Evolutionary conservation across 2,888 invertebrate species (phyloP), one percentile per base, ranked within the genome.

Genomic region (Ectobius pallidus): DNA sequence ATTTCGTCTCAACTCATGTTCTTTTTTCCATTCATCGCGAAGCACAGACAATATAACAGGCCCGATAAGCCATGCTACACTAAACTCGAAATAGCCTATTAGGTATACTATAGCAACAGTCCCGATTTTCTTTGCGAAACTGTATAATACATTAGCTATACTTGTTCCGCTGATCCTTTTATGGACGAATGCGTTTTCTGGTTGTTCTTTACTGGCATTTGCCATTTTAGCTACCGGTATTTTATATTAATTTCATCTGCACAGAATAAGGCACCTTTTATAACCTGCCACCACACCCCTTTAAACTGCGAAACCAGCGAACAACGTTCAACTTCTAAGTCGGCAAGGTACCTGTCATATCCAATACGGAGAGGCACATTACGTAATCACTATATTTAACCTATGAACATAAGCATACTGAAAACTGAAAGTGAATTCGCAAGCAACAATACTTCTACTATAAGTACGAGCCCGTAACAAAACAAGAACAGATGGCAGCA

Each of bases 71-170:
- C 97, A 97, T 62, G 94, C 95, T 55, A 93, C 88, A 78, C 93
- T 94, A 89, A 95, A 92, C 81, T 93, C 91, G 91, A 93, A 91
- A 80, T 94, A 94, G 1, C 94, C 94, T 67, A 92, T 89, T 69
- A 93, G 82, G 84, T 94, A 95, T 58, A 94, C 90, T 9, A 88
- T 85, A 27, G 93, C 92, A 30, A 93, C 91, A 70, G 92, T 86
- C 69, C 90, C 88, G 61, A 91, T 87, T 84, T 91, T 91, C 81
- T 91, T 91, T 34, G 87, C 85, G 75, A 89, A 86, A 78, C 87
- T 86, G 78, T 89, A 90, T 69, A 91, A 83, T 76, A 89, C 82
- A 27, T 89, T 85, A 69, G 89, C 80, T 71, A 91, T 87, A 61
- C 61, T 73, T 34, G 67, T 73, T 16, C 73, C 73, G 3, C 71